These are phyloP conservation scores for Leptopilina boulardi DNA, from an alignment of 1,140 invertebrate genomes.

Conservation along the genomic window DNA sequence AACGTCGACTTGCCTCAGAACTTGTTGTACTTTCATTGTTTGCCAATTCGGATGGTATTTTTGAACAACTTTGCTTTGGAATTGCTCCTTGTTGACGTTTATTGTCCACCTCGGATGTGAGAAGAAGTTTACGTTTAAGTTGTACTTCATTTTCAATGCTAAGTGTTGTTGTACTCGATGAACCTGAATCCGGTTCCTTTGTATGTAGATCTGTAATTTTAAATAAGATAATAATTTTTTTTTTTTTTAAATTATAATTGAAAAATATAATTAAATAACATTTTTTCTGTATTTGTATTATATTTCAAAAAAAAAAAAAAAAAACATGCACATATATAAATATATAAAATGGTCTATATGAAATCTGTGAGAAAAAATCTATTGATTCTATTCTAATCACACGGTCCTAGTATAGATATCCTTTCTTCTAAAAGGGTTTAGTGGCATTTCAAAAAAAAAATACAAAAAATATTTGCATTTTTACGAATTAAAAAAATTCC, in stretches of 20 bases:
- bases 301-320: neutral
- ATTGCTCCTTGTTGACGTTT: constrained; percentile 83
- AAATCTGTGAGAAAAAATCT: constrained; percentile 35
- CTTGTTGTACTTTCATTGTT: constrained; percentile 45
- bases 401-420: neutral
- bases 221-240: neutral
- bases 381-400: constrained; percentile 13
- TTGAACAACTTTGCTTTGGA: constrained; percentile 79
- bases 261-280: no score
- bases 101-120: constrained; percentile 64
- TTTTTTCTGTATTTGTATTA: no score
- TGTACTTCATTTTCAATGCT: constrained; percentile 77
- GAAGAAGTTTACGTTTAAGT: constrained; percentile 67
- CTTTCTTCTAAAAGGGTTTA: constrained; percentile 7
- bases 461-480: neutral
- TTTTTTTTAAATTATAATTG: no score
- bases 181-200: constrained; percentile 76
- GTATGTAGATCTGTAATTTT: constrained; percentile 66
- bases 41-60: constrained; percentile 48
- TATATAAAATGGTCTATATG: neutral
- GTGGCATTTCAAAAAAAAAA: neutral
- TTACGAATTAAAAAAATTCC: neutral
- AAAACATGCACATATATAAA: neutral
- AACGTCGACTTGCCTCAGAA: constrained; percentile 34
- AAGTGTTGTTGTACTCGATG: constrained; percentile 76